Evolutionary conservation across 1,140 invertebrate genomes (phyloP).

Genomic region (Drosophila obscura): DNA sequence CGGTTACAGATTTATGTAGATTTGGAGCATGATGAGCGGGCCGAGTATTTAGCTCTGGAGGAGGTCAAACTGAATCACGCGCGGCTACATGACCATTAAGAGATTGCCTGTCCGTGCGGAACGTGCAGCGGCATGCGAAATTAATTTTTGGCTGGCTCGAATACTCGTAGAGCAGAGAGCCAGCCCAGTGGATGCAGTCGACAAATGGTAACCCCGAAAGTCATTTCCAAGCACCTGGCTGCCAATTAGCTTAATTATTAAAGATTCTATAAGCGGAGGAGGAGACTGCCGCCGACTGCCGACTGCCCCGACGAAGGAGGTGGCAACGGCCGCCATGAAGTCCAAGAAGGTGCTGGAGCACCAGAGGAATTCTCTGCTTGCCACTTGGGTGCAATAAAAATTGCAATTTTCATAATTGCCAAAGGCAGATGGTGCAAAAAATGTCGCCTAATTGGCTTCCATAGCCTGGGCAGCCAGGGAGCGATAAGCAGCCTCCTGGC

Average conservation of each 20-base stretch:
- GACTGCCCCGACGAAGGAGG: too few relatives aligned
- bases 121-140: conserved; percentile 77
- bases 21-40: conserved; percentile 70
- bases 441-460: conserved; percentile 79
- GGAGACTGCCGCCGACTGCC: not conserved
- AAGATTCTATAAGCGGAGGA: conserved; percentile 57
- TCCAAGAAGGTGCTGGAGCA: conserved; percentile 5
- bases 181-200: not conserved
- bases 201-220: conserved; percentile 37
- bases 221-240: conserved; percentile 66
- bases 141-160: conserved; percentile 51
- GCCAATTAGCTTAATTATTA: conserved; percentile 82
- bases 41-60: conserved; percentile 34
- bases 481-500: conserved; percentile 64
- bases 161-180: not conserved
- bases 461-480: conserved; percentile 7
- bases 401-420: conserved; percentile 82
- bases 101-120: conserved; percentile 47
- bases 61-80: conserved; percentile 81
- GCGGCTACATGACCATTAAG: conserved; percentile 73
- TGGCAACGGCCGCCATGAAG: too few relatives aligned
- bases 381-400: conserved; percentile 74
- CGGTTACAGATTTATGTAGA: conserved; percentile 81
- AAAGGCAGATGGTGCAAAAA: conserved; percentile 76
- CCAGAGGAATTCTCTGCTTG: conserved; percentile 43